These are phyloP conservation scores for Philaenus spumarius DNA, from an alignment of 1,140 invertebrate genomes.

Conservation along the genomic window DNA sequence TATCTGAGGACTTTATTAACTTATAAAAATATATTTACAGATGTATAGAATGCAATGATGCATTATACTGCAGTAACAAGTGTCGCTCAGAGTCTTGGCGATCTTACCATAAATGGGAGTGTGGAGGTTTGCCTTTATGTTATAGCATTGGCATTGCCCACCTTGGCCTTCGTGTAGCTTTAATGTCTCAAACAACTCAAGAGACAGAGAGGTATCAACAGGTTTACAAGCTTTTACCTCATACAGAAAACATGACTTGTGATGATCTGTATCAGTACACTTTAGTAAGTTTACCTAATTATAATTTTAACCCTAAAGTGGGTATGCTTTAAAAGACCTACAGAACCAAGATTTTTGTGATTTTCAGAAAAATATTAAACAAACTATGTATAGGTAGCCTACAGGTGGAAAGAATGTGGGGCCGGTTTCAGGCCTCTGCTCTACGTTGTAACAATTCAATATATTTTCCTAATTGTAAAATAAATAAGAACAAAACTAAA, in stretches of 20 bases:
- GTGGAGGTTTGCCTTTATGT: conserved; percentile 53
- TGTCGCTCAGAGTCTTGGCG: conserved; percentile 54
- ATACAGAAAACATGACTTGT: conserved; percentile 50
- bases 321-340: too few relatives aligned
- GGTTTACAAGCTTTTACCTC: conserved; percentile 54
- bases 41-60: conserved; percentile 54
- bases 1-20: too few relatives aligned
- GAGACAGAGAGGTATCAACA: conserved; percentile 26
- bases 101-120: conserved; percentile 67
- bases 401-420: too few relatives aligned
- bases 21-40: conserved; percentile 38
- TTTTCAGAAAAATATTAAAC: too few relatives aligned
- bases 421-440: too few relatives aligned
- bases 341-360: too few relatives aligned
- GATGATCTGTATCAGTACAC: conserved; percentile 58
- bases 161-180: conserved; percentile 57
- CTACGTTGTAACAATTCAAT: too few relatives aligned
- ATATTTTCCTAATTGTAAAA: too few relatives aligned
- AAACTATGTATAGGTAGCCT: too few relatives aligned
- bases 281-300: conserved; percentile 49
- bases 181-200: conserved; percentile 34
- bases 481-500: too few relatives aligned
- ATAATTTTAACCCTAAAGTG: too few relatives aligned
- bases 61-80: conserved; percentile 55
- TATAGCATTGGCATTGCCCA: conserved; percentile 67